Evolutionary conservation across 2,797 vertebrate species (phyloP).

Genomic region (Crocodylus rhombifer): DNA sequence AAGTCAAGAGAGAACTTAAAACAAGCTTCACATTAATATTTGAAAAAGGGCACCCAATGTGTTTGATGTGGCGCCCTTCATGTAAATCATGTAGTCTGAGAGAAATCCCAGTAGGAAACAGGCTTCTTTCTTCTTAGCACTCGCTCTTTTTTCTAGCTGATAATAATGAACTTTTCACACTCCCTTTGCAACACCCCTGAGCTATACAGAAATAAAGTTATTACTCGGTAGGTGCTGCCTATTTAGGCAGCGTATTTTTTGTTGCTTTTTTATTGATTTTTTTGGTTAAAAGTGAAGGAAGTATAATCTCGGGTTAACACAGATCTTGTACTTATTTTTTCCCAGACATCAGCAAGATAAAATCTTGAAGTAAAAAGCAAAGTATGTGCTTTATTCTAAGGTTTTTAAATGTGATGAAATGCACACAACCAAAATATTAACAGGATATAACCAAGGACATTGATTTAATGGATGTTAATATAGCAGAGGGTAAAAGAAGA

Average conservation of each 20-base stretch:
- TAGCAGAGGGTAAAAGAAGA: neutral
- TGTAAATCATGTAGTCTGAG: slow-evolving; percentile 92
- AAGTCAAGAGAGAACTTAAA: slow-evolving; percentile 90
- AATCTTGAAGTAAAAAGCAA: slow-evolving; percentile 17
- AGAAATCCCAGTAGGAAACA: slow-evolving; percentile 87
- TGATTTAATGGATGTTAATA: slow-evolving; percentile 18
- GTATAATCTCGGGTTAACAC: slow-evolving; percentile 56
- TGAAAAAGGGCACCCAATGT: slow-evolving; percentile 92
- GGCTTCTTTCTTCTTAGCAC: slow-evolving; percentile 88
- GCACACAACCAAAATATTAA: slow-evolving; percentile 26
- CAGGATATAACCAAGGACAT: neutral
- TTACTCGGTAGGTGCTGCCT: slow-evolving; percentile 80
- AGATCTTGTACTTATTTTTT: slow-evolving; percentile 58
- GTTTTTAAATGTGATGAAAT: slow-evolving; percentile 22
- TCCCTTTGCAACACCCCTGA: slow-evolving; percentile 87
- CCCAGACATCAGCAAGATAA: slow-evolving; percentile 39
- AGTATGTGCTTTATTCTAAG: slow-evolving; percentile 33
- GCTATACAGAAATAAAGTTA: slow-evolving; percentile 85
- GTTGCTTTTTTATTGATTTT: slow-evolving; percentile 69
- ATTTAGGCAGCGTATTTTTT: slow-evolving; percentile 71
- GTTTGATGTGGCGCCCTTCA: slow-evolving; percentile 96
- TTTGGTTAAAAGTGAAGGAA: slow-evolving; percentile 55
- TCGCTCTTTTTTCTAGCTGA: slow-evolving; percentile 84
- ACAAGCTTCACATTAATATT: slow-evolving; percentile 94
- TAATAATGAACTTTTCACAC: slow-evolving; percentile 94